Evolutionary conservation across 2,113 vertebrate genomes (phyloP).

Genomic region (Prunella fulvescens): DNA sequence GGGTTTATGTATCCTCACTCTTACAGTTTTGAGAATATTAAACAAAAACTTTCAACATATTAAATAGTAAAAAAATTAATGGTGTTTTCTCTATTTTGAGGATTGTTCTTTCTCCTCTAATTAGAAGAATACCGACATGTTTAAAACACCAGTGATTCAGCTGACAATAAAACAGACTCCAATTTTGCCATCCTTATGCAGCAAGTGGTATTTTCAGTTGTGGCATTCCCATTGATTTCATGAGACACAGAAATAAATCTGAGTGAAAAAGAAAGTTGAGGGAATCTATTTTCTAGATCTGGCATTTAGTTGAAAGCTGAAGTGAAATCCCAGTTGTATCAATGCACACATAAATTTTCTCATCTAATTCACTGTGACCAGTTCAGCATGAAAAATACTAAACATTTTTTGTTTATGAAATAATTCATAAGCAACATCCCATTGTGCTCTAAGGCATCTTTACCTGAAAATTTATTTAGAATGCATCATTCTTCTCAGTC

Average conservation of each 20-base stretch:
- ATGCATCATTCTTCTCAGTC: background rate
- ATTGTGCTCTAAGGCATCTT: background rate
- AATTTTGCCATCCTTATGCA: background rate
- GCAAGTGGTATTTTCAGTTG: background rate
- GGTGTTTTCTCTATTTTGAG: background rate
- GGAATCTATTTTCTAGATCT: background rate
- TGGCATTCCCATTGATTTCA: background rate
- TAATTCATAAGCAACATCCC: background rate
- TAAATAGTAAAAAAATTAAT: conserved; percentile 14
- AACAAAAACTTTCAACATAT: conserved; percentile 1
- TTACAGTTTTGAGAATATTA: background rate
- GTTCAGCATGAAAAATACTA: background rate
- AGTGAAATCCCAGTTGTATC: background rate
- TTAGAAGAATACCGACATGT: background rate
- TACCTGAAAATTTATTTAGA: background rate
- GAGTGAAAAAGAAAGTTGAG: background rate
- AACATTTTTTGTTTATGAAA: background rate
- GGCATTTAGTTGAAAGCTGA: background rate
- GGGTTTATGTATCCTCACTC: background rate
- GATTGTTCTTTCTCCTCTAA: background rate
- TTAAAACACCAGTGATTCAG: background rate
- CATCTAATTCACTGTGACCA: background rate
- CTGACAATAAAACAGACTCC: background rate
- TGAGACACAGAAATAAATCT: background rate
- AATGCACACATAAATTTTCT: background rate